Conservation (phyloP, 2,113 vertebrate species). For the Actinemys pallida region DNA sequence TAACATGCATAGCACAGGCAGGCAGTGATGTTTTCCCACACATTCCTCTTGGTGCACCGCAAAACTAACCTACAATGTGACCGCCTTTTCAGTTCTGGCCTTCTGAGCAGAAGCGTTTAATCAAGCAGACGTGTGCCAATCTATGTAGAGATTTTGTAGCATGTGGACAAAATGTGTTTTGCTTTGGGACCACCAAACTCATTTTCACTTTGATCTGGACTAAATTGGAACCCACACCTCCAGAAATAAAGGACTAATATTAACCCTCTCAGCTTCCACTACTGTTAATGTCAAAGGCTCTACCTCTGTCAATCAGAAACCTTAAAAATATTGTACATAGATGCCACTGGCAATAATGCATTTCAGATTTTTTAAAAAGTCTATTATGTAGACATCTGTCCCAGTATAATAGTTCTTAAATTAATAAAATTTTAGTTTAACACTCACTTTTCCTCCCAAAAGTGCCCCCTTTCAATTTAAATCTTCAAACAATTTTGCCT, state of each 20-base stretch:
- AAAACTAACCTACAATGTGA: background rate
- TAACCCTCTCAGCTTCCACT: background rate
- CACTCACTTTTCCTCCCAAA: accelerated
- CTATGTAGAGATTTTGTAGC: background rate
- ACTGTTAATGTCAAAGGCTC: background rate
- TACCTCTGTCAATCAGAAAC: background rate
- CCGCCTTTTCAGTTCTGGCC: background rate
- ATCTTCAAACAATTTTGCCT: background rate
- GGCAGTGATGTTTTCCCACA: background rate
- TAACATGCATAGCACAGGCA: accelerated
- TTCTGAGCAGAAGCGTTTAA: accelerated
- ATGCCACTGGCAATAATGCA: too few relatives aligned
- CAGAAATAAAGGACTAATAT: background rate
- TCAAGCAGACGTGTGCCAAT: background rate
- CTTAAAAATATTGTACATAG: accelerated
- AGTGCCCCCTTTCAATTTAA: background rate
- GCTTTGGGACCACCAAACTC: background rate
- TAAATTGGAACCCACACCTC: slow-evolving; percentile 7
- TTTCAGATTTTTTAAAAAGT: accelerated
- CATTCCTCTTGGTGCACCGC: accelerated
- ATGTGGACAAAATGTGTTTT: background rate
- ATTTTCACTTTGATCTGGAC: slow-evolving; percentile 35
- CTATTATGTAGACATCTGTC: accelerated
- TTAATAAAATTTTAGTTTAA: accelerated
- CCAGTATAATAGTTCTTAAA: background rate